phyloP scores from a whole-genome alignment of 2,888 invertebrate genomes.

The Drosophila aldrichi region DNA sequence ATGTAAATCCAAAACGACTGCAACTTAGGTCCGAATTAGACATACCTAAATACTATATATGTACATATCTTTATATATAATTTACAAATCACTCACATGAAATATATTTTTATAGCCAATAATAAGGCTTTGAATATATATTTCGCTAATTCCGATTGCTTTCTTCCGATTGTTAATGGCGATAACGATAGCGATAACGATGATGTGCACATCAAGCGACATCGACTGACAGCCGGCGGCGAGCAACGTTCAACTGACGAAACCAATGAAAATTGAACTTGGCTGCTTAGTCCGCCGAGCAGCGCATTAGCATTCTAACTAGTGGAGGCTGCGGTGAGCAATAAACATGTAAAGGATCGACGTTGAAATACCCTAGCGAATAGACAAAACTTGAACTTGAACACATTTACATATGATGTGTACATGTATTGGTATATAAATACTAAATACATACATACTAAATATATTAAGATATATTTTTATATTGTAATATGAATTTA shows the following conservation, averaged over 20 bases:
- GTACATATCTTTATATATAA: background rate
- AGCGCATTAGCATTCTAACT: constrained; percentile 29
- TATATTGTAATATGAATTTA: no score
- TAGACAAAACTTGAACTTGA: background rate
- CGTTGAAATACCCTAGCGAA: background rate
- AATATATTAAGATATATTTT: no score
- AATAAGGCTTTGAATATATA: background rate
- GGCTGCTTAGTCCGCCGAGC: constrained; percentile 14
- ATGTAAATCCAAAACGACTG: background rate
- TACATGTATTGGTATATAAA: no score
- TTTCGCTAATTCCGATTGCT: background rate
- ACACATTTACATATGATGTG: no score
- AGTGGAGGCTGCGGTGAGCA: constrained; percentile 2
- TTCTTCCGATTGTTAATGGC: background rate
- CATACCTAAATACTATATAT: background rate
- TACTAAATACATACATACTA: no score
- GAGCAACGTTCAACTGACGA: constrained; percentile 36
- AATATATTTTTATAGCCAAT: background rate
- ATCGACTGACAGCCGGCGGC: constrained; percentile 42
- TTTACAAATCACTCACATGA: constrained; percentile 7
- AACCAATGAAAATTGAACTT: constrained; percentile 13
- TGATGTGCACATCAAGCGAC: constrained; percentile 29
- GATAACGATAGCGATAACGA: constrained; percentile 16
- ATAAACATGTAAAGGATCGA: constrained; percentile 1
- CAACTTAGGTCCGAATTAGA: background rate